Base-by-base conservation (phyloP, 2,888 invertebrate species). In the Plagiodera versicolora region DNA sequence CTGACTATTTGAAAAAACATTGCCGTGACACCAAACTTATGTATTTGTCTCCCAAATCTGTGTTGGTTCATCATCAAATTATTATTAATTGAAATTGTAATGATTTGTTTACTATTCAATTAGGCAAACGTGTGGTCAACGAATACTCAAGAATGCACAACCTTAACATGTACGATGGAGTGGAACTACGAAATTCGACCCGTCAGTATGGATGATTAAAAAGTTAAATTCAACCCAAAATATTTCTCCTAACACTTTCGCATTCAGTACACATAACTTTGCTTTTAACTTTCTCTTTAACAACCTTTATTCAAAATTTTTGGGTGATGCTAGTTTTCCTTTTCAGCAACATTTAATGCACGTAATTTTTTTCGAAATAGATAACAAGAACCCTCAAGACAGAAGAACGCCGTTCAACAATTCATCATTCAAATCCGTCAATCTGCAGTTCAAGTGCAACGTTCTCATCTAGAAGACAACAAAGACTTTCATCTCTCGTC, bases 141-240 rank as follows among this genome's bases (percentile, higher is more conserved):
- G 89, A 89, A 81, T 89, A 89, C 81, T 89, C 89, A 75, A 85
- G 86, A 82, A 86, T 86, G 73, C 86, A 89, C 82, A 88, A 89
- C 81, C 82, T 89, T 75, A 89, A 88, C 83, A 86, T 89, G 82
- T 89, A 88, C 83, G 89, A 89, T 79, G 89, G 89, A 65, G 86
- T 84, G 76, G 89, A 89, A 81, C 85, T 89, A 65, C 84, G 89
- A 80, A 88, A 88, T 82, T 87, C 88, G 76, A 88, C 88, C 79
- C 87, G 89, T 83, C 89, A 89, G 86, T 89, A 89, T 86, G 89
- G 89, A 88, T 89, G 88, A 89, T 89, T 87, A 88, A 80, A 80
- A 78, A 75, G 75, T 76, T 79, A 79, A 69, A 64, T 65, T 56
- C 49, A 60, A 66, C 60, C 61, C 55, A 46, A 58, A 45, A 55